phyloP scores from a whole-genome alignment of 2,797 vertebrate species.

The Oceanodroma leucorhoa region DNA sequence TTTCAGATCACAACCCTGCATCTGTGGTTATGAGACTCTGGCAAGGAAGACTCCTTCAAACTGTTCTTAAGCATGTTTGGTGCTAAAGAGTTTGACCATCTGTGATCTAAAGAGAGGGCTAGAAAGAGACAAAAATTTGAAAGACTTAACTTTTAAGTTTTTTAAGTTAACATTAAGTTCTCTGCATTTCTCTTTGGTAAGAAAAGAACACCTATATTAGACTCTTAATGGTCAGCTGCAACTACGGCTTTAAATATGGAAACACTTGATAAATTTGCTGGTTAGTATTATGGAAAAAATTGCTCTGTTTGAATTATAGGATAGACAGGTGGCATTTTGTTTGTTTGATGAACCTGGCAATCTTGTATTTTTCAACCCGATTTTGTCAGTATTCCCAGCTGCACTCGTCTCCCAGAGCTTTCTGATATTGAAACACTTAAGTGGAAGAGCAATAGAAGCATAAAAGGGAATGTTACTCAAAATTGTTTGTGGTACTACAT shows the following conservation, averaged over 20 bases:
- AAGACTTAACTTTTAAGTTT: neutral
- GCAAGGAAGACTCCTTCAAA: neutral
- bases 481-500: neutral
- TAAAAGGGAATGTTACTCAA: neutral
- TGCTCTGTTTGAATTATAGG: neutral
- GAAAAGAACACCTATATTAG: neutral
- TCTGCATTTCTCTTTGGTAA: neutral
- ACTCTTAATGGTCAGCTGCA: neutral
- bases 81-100: neutral
- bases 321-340: neutral
- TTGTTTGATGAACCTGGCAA: neutral
- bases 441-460: neutral
- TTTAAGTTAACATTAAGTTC: neutral
- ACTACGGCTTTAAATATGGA: neutral
- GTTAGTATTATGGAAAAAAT: neutral
- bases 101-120: neutral
- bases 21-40: neutral
- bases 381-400: neutral
- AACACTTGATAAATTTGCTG: neutral
- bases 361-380: neutral
- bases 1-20: neutral
- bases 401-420: neutral
- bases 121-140: neutral
- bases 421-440: neutral
- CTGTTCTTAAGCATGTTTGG: neutral